These are phyloP conservation scores for Heliconius hortense DNA, from an alignment of 2,888 invertebrate genomes.

Conservation along the genomic window DNA sequence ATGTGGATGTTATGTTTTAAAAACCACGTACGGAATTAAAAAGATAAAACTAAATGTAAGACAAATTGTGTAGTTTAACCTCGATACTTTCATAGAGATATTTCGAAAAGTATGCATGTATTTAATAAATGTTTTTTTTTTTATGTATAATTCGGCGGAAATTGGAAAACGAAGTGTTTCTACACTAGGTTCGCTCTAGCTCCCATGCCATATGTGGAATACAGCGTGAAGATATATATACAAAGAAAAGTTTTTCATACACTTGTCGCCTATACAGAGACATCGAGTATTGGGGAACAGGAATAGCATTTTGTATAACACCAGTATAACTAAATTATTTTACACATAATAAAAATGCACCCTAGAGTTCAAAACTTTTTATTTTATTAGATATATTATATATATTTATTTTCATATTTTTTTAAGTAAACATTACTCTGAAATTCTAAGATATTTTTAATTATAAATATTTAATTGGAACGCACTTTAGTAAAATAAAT, in stretches of 20 bases:
- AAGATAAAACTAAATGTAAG: conserved; percentile 4
- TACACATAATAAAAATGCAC: background rate
- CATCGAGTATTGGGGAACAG: background rate
- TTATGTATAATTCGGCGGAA: too few species aligned
- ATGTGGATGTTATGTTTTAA: background rate
- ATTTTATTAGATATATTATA: background rate
- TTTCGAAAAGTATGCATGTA: background rate
- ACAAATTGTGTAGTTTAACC: background rate
- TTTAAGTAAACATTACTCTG: background rate
- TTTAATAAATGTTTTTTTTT: background rate
- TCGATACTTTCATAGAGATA: background rate
- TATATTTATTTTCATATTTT: too few species aligned
- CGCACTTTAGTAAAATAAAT: background rate
- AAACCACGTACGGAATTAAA: background rate
- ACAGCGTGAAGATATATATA: too few species aligned
- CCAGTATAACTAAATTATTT: background rate
- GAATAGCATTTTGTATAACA: background rate
- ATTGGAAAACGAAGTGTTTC: too few species aligned
- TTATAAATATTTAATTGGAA: background rate
- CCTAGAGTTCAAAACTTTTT: background rate
- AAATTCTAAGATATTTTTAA: background rate
- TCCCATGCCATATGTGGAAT: too few species aligned
- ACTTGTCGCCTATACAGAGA: background rate
- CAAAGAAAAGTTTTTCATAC: too few species aligned
- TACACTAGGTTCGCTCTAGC: too few species aligned